Evolutionary conservation across 1,140 invertebrate species (phyloP).

Genomic region (Myzus persicae): DNA sequence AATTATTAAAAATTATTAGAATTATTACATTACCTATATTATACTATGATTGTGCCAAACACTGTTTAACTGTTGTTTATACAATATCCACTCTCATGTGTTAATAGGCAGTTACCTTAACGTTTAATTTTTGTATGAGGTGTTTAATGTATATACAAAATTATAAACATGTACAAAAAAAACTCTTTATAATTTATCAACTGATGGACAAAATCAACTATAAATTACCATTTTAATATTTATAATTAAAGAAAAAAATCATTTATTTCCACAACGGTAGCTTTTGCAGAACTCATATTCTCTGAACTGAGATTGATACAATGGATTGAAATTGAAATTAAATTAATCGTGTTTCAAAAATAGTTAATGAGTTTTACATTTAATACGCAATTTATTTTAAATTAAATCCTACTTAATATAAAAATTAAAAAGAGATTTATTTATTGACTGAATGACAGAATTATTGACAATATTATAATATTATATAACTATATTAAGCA

Average conservation of each 20-base stretch:
- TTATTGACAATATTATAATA: too few species aligned
- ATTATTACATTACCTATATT: not conserved
- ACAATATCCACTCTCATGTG: not conserved
- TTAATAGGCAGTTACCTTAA: not conserved
- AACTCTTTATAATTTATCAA: not conserved
- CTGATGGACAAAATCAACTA: not conserved
- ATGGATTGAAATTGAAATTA: not conserved
- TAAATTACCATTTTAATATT: not conserved
- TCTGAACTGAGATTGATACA: not conserved
- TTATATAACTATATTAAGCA: too few species aligned
- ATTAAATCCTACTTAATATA: not conserved
- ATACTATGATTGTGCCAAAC: not conserved
- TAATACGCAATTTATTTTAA: not conserved
- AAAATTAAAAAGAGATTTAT: too few species aligned
- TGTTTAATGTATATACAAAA: not conserved
- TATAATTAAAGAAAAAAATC: too few species aligned
- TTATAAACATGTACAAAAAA: not conserved
- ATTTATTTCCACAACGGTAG: not conserved
- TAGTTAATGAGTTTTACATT: not conserved
- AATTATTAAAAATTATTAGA: not conserved
- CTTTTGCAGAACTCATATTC: not conserved
- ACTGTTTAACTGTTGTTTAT: not conserved
- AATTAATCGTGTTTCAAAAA: not conserved
- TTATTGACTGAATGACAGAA: too few species aligned
- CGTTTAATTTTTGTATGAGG: not conserved